Evolutionary conservation across 2,888 invertebrate species (phyloP), one percentile per base, ranked within the genome.

Genomic region (Cordilura impudica): DNA sequence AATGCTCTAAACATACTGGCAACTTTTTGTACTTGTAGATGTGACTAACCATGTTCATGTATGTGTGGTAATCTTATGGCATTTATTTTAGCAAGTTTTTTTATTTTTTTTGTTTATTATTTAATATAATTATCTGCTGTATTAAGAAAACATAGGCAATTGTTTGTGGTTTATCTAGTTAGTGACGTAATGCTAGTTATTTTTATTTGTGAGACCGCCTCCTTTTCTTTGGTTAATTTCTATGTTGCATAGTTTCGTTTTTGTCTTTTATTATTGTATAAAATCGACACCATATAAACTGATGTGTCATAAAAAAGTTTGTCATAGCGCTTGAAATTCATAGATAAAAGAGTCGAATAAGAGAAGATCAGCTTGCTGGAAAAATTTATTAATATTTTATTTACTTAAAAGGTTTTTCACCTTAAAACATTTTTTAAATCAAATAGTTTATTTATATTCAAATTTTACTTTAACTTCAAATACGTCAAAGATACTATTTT

Each of bases 81-180:
- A 39, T 4, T 39, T 39, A 39, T 39, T 39, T n/a, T n/a, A n/a
- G 35, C 35, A 39, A 39, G n/a, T n/a, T 39, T 39, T 39, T 39
- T 39, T 39, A 1, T 43, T 54, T 18, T 29, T 23, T 21, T 5
- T 43, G 12, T 29, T 14, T 10, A 39, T 43, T 60, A 26, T 45
- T 54, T 51, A 54, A 31, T 39, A 39, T 63, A 70, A 60, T 61
- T 53, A 72, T 54, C 53, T 26, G 26, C 35, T 45, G 29, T 71
- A 39, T 14, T 29, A 71, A 51, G 16, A 21, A 43, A 23, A 21
- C 2, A 49, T 2, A 43, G n/a, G 29, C 19, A 14, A 43, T 16
- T 39, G 26, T 35, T 74, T 70, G 70, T 54, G 70, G 74, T 74
- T 74, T 74, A 65, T 45, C 74, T 58, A 47, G 78, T 78, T 65